Evolutionary conservation across 2,113 vertebrate genomes (phyloP).

Genomic region (Phylloscopus trochiloides): DNA sequence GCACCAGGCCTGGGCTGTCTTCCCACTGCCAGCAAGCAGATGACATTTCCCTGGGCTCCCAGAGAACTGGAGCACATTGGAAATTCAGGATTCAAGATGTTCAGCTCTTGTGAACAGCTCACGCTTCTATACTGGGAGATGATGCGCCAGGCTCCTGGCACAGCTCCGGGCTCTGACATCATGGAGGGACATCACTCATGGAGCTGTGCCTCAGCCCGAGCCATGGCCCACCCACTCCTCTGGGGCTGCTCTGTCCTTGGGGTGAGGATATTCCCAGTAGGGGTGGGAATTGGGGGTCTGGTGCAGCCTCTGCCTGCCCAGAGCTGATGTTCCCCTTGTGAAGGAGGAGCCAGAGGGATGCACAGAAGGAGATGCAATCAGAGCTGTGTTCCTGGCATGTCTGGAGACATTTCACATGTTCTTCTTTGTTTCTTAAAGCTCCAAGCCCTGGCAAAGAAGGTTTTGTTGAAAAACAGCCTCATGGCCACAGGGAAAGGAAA

Average conservation of each 20-base stretch:
- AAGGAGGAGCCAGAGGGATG: neutral
- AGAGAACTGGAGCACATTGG: neutral
- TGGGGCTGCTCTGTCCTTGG: neutral
- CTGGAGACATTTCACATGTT: neutral
- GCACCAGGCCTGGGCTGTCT: neutral
- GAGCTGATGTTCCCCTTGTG: neutral
- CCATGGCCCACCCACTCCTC: neutral
- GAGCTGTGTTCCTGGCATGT: neutral
- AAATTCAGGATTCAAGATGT: constrained; percentile 41
- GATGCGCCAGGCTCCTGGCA: constrained; percentile 40
- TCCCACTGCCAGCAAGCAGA: neutral
- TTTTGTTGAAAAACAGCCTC: neutral
- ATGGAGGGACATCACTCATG: neutral
- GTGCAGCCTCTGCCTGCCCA: neutral
- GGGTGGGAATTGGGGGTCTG: neutral
- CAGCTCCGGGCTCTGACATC: neutral
- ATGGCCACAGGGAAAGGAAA: neutral
- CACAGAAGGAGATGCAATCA: neutral
- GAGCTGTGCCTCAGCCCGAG: neutral
- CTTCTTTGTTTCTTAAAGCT: neutral
- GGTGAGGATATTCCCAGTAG: neutral
- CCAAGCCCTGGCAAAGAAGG: neutral
- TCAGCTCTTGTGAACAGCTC: constrained; percentile 15
- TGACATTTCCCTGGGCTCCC: constrained; percentile 7
- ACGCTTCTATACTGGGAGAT: constrained; percentile 34